Evolutionary conservation across 2,797 vertebrate species (phyloP).

Genomic region (Rhinatrema bivittatum): DNA sequence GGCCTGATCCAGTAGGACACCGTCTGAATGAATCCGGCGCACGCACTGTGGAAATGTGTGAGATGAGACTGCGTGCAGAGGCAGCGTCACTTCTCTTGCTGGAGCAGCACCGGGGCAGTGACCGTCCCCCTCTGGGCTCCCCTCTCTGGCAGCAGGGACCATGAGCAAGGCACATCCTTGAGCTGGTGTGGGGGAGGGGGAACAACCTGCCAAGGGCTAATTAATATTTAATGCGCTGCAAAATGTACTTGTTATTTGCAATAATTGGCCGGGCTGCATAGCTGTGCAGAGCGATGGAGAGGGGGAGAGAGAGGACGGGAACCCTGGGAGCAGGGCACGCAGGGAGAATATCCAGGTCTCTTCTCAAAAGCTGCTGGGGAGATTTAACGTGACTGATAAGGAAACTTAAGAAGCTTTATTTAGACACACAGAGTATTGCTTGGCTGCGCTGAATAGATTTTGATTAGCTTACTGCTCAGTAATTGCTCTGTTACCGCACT

Average conservation of each 20-base stretch:
- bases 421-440: slow-evolving; percentile 24
- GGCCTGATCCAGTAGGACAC: too few relatives aligned
- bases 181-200: too few relatives aligned
- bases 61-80: too few relatives aligned
- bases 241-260: slow-evolving; percentile 58
- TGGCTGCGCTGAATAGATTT: slow-evolving; percentile 31
- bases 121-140: neutral
- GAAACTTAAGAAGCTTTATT: slow-evolving; percentile 40
- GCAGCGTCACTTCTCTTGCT: slow-evolving; percentile 33
- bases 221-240: slow-evolving; percentile 65
- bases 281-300: slow-evolving; percentile 55
- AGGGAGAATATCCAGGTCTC: slow-evolving; percentile 22
- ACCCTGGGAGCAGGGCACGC: neutral
- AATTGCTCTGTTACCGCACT: slow-evolving; percentile 34
- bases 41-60: too few relatives aligned
- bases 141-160: neutral
- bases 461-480: slow-evolving; percentile 38
- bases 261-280: too few relatives aligned
- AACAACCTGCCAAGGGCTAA: too few relatives aligned
- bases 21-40: too few relatives aligned
- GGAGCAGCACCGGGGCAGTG: slow-evolving; percentile 27
- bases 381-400: slow-evolving; percentile 42
- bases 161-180: too few relatives aligned
- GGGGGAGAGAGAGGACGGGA: slow-evolving; percentile 32
- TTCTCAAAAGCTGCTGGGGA: slow-evolving; percentile 28